Percentiles rank a stretch among this genome's conserved stretches.
Evolutionary conservation across 1,140 invertebrate species (phyloP).

Genomic region (Prorops nasuta): DNA sequence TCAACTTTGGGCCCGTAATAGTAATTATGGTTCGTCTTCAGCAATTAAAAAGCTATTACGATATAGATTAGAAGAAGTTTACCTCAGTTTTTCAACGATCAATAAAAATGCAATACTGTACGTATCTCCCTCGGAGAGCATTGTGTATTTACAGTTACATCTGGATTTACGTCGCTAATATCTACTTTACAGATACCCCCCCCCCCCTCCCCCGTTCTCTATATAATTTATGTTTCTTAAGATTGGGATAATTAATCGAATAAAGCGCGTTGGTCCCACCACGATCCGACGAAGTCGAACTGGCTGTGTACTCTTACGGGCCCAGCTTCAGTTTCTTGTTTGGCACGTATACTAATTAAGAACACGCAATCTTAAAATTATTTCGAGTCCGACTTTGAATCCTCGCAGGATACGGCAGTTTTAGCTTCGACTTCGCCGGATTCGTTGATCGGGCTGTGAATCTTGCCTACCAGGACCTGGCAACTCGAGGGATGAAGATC

Average conservation of each 20-base stretch:
- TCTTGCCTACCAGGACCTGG: conserved; percentile 16
- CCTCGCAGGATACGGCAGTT: conserved; percentile 1
- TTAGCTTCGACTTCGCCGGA: conserved; percentile 6
- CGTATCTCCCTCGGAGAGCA: no score
- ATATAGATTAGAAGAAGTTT: no score
- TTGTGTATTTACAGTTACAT: no score
- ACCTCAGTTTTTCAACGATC: no score
- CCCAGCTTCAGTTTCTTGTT: no score
- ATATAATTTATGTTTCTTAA: no score
- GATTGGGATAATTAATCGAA: no score
- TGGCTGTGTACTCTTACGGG: conserved; percentile 24
- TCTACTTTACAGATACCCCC: no score
- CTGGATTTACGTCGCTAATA: no score
- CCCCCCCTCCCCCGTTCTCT: no score
- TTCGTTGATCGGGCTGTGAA: not conserved
- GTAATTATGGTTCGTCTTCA: conserved; percentile 12
- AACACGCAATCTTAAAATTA: conserved; percentile 30
- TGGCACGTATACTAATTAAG: conserved; percentile 40
- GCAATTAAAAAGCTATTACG: no score
- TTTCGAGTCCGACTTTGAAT: conserved; percentile 17
- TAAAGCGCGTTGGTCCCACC: conserved; percentile 32
- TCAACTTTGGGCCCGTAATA: conserved; percentile 33
- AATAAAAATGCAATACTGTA: no score
- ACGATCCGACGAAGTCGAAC: conserved; percentile 18
- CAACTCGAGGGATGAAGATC: conserved; percentile 24